These are phyloP conservation scores for Piaya cayana DNA, from an alignment of 2,113 vertebrate genomes.

Conservation along the genomic window DNA sequence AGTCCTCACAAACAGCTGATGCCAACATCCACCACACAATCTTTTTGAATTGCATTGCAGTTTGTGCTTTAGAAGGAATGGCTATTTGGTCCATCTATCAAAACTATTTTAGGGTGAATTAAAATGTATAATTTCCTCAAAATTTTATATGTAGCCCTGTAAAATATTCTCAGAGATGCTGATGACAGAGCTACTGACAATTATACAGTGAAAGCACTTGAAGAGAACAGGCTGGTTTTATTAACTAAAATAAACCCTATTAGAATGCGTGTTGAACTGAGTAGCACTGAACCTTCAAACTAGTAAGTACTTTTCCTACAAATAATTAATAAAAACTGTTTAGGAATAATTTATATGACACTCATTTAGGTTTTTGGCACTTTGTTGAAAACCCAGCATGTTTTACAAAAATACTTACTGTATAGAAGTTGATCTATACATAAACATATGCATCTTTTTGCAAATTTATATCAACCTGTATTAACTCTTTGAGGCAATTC, in stretches of 20 bases:
- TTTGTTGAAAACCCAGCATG: not conserved
- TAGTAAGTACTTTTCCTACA: not conserved
- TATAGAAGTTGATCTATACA: not conserved
- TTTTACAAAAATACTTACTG: not conserved
- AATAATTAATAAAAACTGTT: not conserved
- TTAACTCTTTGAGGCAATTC: not conserved
- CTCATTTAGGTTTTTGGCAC: not conserved
- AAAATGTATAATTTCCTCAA: not conserved
- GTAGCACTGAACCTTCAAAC: not conserved
- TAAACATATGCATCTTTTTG: not conserved
- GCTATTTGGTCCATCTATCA: not conserved
- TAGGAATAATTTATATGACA: not conserved
- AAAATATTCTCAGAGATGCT: not conserved
- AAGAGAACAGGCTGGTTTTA: not conserved
- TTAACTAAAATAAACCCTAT: not conserved
- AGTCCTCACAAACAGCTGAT: not conserved
- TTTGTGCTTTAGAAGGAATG: not conserved
- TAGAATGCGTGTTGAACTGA: not conserved
- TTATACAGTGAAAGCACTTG: not conserved
- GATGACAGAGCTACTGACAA: not conserved
- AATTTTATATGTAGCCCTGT: not conserved
- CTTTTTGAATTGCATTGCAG: not conserved
- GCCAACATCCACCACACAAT: not conserved
- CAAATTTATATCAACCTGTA: not conserved
- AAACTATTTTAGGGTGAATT: not conserved